phyloP scores from a whole-genome alignment of 2,888 invertebrate genomes.

The Platycnemis pennipes region DNA sequence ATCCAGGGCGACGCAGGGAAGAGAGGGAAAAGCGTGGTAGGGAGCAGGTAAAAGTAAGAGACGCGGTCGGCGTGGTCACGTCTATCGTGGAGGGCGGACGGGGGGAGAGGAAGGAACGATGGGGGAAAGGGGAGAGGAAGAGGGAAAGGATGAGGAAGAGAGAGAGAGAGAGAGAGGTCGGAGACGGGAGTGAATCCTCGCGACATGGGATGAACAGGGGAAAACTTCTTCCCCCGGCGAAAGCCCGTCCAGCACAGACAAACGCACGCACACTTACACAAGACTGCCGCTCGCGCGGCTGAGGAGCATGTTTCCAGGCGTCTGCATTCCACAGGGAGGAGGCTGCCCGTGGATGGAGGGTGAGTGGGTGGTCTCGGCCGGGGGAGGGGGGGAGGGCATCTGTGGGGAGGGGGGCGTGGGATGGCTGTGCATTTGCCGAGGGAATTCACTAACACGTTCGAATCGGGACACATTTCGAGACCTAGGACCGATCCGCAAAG shows the following conservation, averaged over 20 bases:
- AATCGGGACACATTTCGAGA: not conserved
- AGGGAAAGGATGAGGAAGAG: not conserved
- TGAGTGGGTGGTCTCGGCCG: not conserved
- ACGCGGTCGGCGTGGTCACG: not conserved
- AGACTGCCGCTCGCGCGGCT: not conserved
- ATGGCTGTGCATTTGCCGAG: not conserved
- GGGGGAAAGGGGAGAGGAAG: not conserved
- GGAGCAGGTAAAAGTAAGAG: not conserved
- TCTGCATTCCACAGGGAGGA: conserved; percentile 51
- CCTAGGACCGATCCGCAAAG: not conserved
- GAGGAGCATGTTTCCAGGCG: conserved; percentile 55
- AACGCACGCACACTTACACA: not conserved
- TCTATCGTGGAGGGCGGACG: not conserved
- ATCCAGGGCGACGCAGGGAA: not conserved
- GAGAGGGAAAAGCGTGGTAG: not conserved
- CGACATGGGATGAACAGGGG: conserved; percentile 42
- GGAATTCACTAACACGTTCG: not conserved
- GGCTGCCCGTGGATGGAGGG: not conserved
- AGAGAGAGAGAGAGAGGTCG: not conserved
- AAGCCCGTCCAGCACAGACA: conserved; percentile 43
- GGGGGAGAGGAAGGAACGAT: not conserved
- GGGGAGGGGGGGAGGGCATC: not conserved
- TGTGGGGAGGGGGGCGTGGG: not conserved
- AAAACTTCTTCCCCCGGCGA: conserved; percentile 3
- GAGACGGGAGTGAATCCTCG: not conserved